Percentiles rank a stretch among this genome's conserved stretches.
phyloP scores from a whole-genome alignment of 2,888 invertebrate genomes.

The Orchesellides sinensis region DNA sequence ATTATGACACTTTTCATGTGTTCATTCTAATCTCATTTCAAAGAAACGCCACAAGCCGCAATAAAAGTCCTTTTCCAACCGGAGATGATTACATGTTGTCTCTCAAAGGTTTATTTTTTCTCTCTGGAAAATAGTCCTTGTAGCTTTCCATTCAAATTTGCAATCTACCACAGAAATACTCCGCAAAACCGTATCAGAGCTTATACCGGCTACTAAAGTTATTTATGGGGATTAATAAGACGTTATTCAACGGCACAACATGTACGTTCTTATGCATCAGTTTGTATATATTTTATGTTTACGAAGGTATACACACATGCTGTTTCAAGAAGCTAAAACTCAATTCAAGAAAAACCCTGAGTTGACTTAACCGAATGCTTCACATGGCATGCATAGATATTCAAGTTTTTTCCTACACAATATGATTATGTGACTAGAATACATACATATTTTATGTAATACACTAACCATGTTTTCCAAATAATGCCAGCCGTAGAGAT shows the following conservation, averaged over 20 bases:
- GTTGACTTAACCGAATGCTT: neutral
- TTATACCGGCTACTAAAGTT: too few species aligned
- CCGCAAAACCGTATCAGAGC: too few species aligned
- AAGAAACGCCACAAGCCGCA: neutral
- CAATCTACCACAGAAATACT: too few species aligned
- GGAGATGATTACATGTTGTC: neutral
- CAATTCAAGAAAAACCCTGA: neutral
- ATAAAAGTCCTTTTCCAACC: neutral
- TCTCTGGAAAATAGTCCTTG: too few species aligned
- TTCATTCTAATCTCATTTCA: slow-evolving; percentile 44
- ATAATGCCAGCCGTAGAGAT: neutral
- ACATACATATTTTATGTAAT: neutral
- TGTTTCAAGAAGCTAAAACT: too few species aligned
- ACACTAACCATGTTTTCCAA: neutral
- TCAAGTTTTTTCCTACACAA: neutral
- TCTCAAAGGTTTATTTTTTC: neutral
- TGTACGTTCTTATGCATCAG: too few species aligned
- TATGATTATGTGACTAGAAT: slow-evolving; percentile 22
- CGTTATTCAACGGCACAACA: too few species aligned
- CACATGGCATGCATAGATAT: too few species aligned
- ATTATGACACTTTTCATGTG: slow-evolving; percentile 48
- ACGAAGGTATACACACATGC: too few species aligned
- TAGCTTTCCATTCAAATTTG: too few species aligned
- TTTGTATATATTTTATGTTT: too few species aligned
- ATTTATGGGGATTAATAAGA: too few species aligned